Evolutionary conservation across 2,113 vertebrate genomes (phyloP).

Genomic region (Platichthys flesus): DNA sequence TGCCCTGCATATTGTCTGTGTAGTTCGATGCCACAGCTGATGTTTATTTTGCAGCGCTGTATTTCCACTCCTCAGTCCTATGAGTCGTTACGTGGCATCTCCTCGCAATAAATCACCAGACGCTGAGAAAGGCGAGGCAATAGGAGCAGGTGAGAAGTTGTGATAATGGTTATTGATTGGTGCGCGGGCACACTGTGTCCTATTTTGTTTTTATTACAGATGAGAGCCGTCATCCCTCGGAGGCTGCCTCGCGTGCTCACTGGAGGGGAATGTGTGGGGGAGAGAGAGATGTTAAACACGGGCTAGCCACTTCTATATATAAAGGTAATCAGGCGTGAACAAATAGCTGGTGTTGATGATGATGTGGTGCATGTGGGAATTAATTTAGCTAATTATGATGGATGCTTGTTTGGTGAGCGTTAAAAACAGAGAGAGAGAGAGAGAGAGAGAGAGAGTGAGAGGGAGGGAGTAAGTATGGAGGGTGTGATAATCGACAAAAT

Average conservation of each 20-base stretch:
- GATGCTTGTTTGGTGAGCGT: constrained; percentile 50
- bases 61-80: constrained; percentile 20
- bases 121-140: constrained; percentile 3
- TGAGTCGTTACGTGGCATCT: constrained; percentile 24
- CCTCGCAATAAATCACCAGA: constrained; percentile 49
- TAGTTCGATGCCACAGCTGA: background rate
- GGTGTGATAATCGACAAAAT: constrained; percentile 51
- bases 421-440: background rate
- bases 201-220: constrained; percentile 66
- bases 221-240: constrained; percentile 47
- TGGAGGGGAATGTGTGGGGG: constrained; percentile 60
- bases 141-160: constrained; percentile 64
- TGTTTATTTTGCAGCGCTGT: background rate
- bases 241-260: constrained; percentile 32
- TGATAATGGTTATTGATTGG: constrained; percentile 75
- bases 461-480: background rate
- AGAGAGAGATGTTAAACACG: constrained; percentile 59
- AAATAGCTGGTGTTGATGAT: constrained; percentile 61
- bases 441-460: background rate
- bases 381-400: constrained; percentile 68
- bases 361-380: constrained; percentile 59
- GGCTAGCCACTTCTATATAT: constrained; percentile 58
- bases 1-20: background rate
- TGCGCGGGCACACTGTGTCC: constrained; percentile 45
- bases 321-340: constrained; percentile 68